Percentiles rank a stretch among this genome's conserved stretches.
phyloP scores from a whole-genome alignment of 2,797 vertebrate genomes.

The Huso huso region DNA sequence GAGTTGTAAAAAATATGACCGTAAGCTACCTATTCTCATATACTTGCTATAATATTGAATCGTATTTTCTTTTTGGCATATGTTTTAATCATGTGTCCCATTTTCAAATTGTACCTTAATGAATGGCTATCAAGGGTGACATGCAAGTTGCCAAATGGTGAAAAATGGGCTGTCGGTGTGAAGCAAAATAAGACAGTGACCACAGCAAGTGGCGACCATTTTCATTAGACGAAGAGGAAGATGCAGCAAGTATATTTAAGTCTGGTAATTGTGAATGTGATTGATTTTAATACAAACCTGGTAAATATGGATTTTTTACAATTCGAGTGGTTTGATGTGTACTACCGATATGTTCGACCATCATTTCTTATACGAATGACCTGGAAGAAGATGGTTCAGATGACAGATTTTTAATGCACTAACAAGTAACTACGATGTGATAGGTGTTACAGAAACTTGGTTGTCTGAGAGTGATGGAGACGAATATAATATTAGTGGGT shows the following conservation, averaged over 20 bases:
- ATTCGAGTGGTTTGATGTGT: constrained; percentile 5
- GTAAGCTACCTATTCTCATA: not conserved
- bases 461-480: no score
- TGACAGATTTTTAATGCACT: no score
- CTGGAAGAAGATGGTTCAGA: not conserved
- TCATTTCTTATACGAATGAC: not conserved
- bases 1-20: constrained; percentile 15
- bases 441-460: no score
- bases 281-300: not conserved
- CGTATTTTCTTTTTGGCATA: no score
- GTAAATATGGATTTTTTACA: no score
- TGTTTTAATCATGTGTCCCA: no score
- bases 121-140: no score
- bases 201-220: constrained; percentile 10
- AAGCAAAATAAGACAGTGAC: constrained; percentile 11
- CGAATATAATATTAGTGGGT: no score
- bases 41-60: no score
- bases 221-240: constrained; percentile 14
- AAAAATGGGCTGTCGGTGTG: not conserved
- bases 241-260: constrained; percentile 2
- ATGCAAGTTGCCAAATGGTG: no score
- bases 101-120: no score
- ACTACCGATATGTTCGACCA: not conserved
- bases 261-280: not conserved
- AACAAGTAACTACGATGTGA: no score